phyloP scores from a whole-genome alignment of 2,113 vertebrate species.

The Peromyscus leucopus region DNA sequence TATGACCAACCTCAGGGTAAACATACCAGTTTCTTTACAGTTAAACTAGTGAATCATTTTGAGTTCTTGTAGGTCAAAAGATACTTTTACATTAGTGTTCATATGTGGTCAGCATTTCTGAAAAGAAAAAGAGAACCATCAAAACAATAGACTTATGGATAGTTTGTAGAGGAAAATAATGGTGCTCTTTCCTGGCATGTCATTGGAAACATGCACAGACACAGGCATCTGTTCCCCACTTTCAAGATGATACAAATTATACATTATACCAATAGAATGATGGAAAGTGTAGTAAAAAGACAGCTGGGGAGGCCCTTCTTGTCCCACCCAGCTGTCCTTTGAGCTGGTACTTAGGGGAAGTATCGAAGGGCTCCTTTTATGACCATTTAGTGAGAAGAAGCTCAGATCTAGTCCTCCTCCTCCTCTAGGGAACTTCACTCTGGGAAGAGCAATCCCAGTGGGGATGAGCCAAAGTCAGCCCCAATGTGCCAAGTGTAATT shows the following conservation, averaged over 20 bases:
- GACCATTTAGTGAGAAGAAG: neutral
- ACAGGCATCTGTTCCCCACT: neutral
- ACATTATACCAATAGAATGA: neutral
- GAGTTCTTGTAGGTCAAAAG: too few species aligned
- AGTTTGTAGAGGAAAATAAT: too few species aligned
- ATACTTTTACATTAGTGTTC: too few species aligned
- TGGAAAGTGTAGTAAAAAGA: neutral
- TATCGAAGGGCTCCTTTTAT: neutral
- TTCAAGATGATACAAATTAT: neutral
- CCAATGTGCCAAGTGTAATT: neutral
- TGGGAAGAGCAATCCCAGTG: neutral
- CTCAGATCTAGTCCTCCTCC: neutral
- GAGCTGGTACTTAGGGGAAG: neutral
- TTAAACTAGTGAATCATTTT: too few species aligned
- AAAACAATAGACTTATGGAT: too few species aligned
- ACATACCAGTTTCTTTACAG: too few species aligned
- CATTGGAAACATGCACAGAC: neutral
- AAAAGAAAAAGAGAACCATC: too few species aligned
- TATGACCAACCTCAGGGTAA: too few species aligned
- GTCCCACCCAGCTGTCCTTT: neutral
- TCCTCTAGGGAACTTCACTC: neutral
- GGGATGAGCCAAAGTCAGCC: neutral
- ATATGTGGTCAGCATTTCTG: too few species aligned
- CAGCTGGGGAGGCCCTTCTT: too few species aligned
- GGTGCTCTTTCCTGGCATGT: too few species aligned